These are phyloP conservation scores for Stenodera caucasica DNA, from an alignment of 2,888 invertebrate species.

Conservation along the genomic window DNA sequence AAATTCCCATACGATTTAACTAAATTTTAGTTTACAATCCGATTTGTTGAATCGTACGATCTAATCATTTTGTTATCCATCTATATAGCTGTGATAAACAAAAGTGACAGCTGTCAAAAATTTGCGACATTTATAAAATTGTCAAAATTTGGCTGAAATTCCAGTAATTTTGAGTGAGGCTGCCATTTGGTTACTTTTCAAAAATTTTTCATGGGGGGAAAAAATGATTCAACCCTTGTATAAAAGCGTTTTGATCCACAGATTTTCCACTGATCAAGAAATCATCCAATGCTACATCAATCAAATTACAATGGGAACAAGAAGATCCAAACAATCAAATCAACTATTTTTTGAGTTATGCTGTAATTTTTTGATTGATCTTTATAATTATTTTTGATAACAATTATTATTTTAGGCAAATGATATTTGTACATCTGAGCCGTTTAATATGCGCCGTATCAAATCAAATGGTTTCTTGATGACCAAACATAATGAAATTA, in stretches of 20 bases:
- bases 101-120: too few species aligned
- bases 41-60: too few species aligned
- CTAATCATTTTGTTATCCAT: too few species aligned
- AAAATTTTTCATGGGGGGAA: too few species aligned
- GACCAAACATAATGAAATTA: constrained; percentile 41
- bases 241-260: constrained; percentile 18
- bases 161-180: too few species aligned
- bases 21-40: too few species aligned
- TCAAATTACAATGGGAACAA: constrained; percentile 41
- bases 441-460: constrained; percentile 35
- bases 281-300: constrained; percentile 35
- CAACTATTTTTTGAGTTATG: constrained; percentile 43
- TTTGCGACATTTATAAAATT: too few species aligned
- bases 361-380: constrained; percentile 31
- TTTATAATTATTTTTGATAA: constrained; percentile 1
- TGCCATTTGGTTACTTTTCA: too few species aligned
- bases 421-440: constrained; percentile 39
- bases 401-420: constrained; percentile 38
- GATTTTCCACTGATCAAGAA: constrained; percentile 39
- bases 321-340: constrained; percentile 40
- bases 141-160: too few species aligned
- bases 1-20: too few species aligned
- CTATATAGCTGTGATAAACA: too few species aligned
- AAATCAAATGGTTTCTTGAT: constrained; percentile 48
- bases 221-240: too few species aligned